Evolutionary conservation across 2,888 invertebrate species (phyloP).

Genomic region (Drosophila villosipedis): DNA sequence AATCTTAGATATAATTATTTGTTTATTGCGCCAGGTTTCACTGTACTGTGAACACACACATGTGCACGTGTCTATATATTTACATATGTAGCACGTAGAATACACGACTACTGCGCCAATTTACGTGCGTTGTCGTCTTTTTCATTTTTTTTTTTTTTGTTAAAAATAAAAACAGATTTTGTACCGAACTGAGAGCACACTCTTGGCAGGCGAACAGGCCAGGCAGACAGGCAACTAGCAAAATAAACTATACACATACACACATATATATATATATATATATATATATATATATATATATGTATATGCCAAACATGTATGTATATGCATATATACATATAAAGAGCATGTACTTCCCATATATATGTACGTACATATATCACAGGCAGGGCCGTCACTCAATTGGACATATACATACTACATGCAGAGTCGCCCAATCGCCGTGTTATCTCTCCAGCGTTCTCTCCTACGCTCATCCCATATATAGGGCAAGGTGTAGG

Average conservation of each 20-base stretch:
- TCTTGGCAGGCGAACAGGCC: slow-evolving; percentile 13
- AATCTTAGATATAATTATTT: background rate
- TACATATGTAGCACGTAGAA: slow-evolving; percentile 56
- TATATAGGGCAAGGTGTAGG: slow-evolving; percentile 59
- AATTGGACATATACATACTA: slow-evolving; percentile 21
- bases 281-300: background rate
- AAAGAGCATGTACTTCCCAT: slow-evolving; percentile 3
- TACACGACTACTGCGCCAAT: slow-evolving; percentile 69
- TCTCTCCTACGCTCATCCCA: slow-evolving; percentile 15
- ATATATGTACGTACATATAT: slow-evolving; percentile 23
- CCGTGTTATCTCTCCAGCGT: slow-evolving; percentile 38
- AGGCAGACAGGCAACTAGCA: slow-evolving; percentile 35
- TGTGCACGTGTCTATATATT: slow-evolving; percentile 23
- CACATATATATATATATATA: slow-evolving; percentile 1
- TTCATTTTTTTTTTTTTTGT: slow-evolving; percentile 35
- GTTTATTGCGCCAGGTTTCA: slow-evolving; percentile 31
- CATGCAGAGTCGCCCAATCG: slow-evolving; percentile 11
- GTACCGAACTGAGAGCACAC: slow-evolving; percentile 52
- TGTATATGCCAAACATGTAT: slow-evolving; percentile 13
- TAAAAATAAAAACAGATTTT: slow-evolving; percentile 76
- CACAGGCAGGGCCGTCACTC: slow-evolving; percentile 51
- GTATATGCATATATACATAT: slow-evolving; percentile 11
- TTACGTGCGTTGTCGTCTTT: slow-evolving; percentile 68
- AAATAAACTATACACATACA: slow-evolving; percentile 15
- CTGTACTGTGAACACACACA: slow-evolving; percentile 52